Evolutionary conservation across 2,113 vertebrate genomes (phyloP), one percentile per base, ranked within the genome.

Genomic region (Sturnus vulgaris): DNA sequence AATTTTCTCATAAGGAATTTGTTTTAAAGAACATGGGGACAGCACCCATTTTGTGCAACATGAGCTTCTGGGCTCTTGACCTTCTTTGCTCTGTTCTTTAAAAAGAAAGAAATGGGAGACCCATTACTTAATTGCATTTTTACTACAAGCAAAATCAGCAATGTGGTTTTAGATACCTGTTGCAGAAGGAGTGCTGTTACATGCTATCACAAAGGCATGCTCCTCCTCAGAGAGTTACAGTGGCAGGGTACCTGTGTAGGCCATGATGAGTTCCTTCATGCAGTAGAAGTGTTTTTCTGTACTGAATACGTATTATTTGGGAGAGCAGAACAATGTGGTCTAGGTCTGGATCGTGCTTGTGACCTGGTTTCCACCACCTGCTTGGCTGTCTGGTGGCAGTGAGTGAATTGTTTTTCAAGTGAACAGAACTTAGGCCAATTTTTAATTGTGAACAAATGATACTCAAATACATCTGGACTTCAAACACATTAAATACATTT

Each of bases 21-120:
- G 11, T 87, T 90, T 81, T 86, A 50, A 72, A 61, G 37, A 59
- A 19, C 12, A 8, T 0, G 1, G 8, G 19, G 39, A 13, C 42
- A 47, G 25, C 13, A 39, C 12, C 6, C 5, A 10, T 63, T 86
- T 80, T 1, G 0, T 57, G 39, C 23, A 46, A 8, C 0, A 0
- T 42, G 35, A 46, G 10, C 59, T 63, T 66, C 28, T 15, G 47
- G n/a, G 18, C 27, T 59, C 19, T 79, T 76, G 49, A 47, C 57
- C 8, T 70, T 2, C 13, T 63, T 91, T 55, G 28, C 19, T n/a
- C 5, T 20, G 9, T 31, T 81, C 11, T 57, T 90, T 23, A 84
- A 70, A 88, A 60, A 44, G 14, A 73, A 78, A 72, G 11, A 76
- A 77, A 57, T 13, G 20, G 14, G n/a, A 71, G 33, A 23, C 18